Conservation (phyloP, 2,113 vertebrate genomes). For the Phylloscopus trochilus region DNA sequence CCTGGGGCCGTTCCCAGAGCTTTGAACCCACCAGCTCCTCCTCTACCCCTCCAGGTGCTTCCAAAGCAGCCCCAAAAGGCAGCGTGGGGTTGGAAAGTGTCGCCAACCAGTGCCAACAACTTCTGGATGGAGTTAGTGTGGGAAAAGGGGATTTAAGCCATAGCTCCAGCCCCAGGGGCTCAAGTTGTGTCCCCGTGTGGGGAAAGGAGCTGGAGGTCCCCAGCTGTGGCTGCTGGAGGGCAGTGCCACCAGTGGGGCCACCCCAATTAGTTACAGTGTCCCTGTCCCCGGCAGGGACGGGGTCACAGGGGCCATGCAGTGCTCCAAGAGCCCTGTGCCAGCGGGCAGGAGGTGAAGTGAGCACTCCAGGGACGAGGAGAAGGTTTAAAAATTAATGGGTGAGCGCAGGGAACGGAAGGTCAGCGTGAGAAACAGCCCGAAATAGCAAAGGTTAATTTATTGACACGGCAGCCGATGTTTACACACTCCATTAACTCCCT, state of each 20-base stretch:
- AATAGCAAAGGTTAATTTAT: conserved; percentile 34
- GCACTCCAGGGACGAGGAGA: neutral
- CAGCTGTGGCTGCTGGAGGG: neutral
- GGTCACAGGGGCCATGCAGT: neutral
- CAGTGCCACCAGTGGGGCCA: neutral
- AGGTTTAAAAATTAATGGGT: neutral
- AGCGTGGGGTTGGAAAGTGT: accelerated
- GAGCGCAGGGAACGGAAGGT: neutral
- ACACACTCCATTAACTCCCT: neutral
- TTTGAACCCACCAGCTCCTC: neutral
- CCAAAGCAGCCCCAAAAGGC: neutral
- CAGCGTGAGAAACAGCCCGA: neutral
- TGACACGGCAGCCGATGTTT: neutral
- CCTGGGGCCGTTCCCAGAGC: neutral
- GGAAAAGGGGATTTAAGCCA: neutral
- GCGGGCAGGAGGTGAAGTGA: neutral
- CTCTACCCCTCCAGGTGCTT: neutral
- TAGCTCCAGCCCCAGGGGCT: accelerated
- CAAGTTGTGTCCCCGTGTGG: neutral
- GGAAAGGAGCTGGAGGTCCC: neutral
- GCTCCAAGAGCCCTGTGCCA: neutral
- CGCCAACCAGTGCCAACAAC: accelerated
- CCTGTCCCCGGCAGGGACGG: accelerated
- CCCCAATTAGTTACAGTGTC: accelerated
- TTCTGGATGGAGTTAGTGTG: neutral